phyloP scores from a whole-genome alignment of 1,140 invertebrate genomes.

The Araneus ventricosus region DNA sequence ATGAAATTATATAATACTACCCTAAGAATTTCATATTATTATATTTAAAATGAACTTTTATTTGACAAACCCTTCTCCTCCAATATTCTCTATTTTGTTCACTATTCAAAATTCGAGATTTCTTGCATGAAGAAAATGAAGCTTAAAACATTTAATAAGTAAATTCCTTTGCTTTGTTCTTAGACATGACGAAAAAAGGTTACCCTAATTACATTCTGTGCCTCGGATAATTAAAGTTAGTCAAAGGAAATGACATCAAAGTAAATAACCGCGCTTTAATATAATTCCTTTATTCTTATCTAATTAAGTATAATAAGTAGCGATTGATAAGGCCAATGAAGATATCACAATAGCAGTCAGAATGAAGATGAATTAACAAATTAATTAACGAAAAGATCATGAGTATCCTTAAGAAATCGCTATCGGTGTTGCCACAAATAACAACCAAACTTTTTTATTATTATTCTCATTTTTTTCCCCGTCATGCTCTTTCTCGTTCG shows the following conservation, averaged over 20 bases:
- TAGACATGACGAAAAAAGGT: neutral
- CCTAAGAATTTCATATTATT: too few relatives aligned
- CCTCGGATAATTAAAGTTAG: neutral
- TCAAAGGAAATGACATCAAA: slow-evolving; percentile 13
- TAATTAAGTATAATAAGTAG: neutral
- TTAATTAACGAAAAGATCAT: slow-evolving; percentile 23
- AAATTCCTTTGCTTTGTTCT: neutral
- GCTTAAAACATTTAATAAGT: too few relatives aligned
- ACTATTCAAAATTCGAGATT: too few relatives aligned
- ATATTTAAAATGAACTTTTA: too few relatives aligned
- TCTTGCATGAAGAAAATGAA: too few relatives aligned
- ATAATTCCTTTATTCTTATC: slow-evolving; percentile 4
- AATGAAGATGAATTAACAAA: slow-evolving; percentile 6
- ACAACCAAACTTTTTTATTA: neutral
- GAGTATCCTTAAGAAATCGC: slow-evolving; percentile 34
- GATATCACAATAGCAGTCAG: slow-evolving; percentile 10
- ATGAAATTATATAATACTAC: too few relatives aligned
- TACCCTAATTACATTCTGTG: neutral
- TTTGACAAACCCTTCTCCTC: too few relatives aligned
- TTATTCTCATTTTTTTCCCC: neutral
- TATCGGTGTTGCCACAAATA: slow-evolving; percentile 33
- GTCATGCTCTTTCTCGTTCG: neutral
- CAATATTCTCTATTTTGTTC: too few relatives aligned
- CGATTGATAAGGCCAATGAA: neutral
- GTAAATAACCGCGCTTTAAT: neutral